Evolutionary conservation across 1,140 invertebrate genomes (phyloP).

Genomic region (Argopecten irradians): DNA sequence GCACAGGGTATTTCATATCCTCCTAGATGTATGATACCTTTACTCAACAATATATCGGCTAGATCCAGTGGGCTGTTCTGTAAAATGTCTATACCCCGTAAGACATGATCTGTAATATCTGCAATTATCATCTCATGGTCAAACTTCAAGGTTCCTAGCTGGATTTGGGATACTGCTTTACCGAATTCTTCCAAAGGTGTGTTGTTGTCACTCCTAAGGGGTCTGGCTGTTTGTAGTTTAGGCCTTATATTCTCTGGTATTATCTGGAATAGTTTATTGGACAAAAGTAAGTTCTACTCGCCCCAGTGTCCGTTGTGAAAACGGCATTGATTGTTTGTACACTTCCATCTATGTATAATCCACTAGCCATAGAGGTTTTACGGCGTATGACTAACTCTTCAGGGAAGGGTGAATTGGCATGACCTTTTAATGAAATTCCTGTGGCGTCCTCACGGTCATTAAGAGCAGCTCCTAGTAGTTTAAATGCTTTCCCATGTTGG

Average conservation of each 20-base stretch:
- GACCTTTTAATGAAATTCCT: not conserved
- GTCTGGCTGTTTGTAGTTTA: conserved; percentile 7
- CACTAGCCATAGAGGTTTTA: not conserved
- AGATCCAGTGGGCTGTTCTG: not conserved
- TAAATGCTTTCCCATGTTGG: not conserved
- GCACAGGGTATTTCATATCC: conserved; percentile 5
- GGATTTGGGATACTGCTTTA: conserved; percentile 9
- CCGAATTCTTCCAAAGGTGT: conserved; percentile 29
- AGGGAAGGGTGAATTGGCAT: not conserved
- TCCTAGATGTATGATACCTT: not conserved
- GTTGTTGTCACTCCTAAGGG: conserved; percentile 31
- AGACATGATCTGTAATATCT: conserved; percentile 49
- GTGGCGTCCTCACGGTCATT: not conserved
- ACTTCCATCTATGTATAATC: conserved; percentile 31
- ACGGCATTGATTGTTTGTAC: not conserved
- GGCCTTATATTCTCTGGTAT: conserved; percentile 37
- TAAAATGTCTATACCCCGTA: conserved; percentile 40
- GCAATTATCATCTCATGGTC: conserved; percentile 43
- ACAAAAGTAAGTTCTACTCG: conserved; percentile 47
- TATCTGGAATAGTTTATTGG: conserved; percentile 30
- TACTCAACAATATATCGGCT: conserved; percentile 28
- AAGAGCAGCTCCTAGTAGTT: conserved; percentile 16
- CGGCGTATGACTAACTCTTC: not conserved
- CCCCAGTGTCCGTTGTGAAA: conserved; percentile 37
- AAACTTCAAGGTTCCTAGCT: conserved; percentile 11